Percentiles rank a stretch among this genome's conserved stretches.
These are phyloP conservation scores for Sitobion miscanthi DNA, from an alignment of 1,140 invertebrate genomes.

Conservation along the genomic window DNA sequence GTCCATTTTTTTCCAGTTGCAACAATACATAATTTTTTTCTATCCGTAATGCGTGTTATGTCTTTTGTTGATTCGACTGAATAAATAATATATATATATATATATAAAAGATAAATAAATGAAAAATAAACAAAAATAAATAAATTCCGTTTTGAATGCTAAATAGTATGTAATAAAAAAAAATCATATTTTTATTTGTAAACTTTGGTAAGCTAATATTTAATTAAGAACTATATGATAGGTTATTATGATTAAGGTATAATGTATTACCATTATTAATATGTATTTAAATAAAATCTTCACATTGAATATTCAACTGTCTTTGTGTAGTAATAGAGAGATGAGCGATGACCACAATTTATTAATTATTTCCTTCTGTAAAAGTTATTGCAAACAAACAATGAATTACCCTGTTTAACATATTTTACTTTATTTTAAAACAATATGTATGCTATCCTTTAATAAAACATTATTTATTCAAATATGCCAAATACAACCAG, in stretches of 20 bases:
- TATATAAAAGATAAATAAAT: not conserved
- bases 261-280: not conserved
- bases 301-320: not conserved
- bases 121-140: not conserved
- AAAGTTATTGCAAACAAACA: not conserved
- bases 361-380: not conserved
- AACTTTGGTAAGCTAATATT: not conserved
- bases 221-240: not conserved
- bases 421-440: not conserved
- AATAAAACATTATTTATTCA: conserved; percentile 1
- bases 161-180: conserved; percentile 1
- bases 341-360: not conserved
- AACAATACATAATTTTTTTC: conserved; percentile 15
- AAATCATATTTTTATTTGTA: conserved; percentile 14
- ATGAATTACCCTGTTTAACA: not conserved
- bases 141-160: not conserved
- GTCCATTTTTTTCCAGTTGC: not conserved
- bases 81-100: conserved; percentile 10
- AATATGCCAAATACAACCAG: not conserved
- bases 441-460: not conserved
- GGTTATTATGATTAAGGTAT: not conserved
- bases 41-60: not conserved
- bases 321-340: not conserved
- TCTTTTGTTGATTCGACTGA: conserved; percentile 15
- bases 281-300: not conserved